Percentiles rank a stretch among this genome's conserved stretches.
Evolutionary conservation across 2,888 invertebrate species (phyloP).

Genomic region (Drosophila tanythrix): DNA sequence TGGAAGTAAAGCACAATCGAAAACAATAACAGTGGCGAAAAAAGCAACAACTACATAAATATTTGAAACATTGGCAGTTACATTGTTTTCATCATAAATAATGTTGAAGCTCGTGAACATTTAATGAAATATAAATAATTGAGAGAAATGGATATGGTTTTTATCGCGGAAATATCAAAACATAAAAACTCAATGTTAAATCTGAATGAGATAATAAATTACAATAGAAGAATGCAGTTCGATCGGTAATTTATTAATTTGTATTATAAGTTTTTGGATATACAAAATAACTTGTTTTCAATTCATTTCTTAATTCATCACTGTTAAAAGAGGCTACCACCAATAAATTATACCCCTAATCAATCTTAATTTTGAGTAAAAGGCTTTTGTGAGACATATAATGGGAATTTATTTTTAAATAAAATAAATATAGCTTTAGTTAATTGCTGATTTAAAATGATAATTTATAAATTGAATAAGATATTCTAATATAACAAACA

Average conservation of each 20-base stretch:
- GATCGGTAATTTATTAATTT: background rate
- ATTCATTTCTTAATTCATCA: background rate
- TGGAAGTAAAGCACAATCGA: conserved; percentile 47
- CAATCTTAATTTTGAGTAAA: background rate
- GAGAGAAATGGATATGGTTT: background rate
- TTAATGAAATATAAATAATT: conserved; percentile 35
- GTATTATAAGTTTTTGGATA: background rate
- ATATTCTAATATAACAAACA: background rate
- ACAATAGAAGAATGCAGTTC: background rate
- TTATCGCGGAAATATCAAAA: background rate
- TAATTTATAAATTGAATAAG: background rate
- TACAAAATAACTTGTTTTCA: background rate
- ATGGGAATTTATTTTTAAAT: background rate
- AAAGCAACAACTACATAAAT: conserved; percentile 19
- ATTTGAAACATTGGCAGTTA: conserved; percentile 29
- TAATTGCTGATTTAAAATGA: background rate
- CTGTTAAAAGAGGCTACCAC: background rate
- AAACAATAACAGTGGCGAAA: conserved; percentile 48
- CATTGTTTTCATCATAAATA: conserved; percentile 39
- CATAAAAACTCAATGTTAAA: background rate
- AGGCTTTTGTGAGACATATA: background rate
- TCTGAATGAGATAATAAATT: background rate
- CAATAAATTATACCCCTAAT: background rate
- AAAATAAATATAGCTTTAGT: background rate
- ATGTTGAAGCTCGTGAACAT: conserved; percentile 40